Evolutionary conservation across 30 jellyfish, hydroid and myxozoan genomes (phyloP), one percentile per base, ranked within the genome.

Genomic region (Turritopsis dohrnii): DNA sequence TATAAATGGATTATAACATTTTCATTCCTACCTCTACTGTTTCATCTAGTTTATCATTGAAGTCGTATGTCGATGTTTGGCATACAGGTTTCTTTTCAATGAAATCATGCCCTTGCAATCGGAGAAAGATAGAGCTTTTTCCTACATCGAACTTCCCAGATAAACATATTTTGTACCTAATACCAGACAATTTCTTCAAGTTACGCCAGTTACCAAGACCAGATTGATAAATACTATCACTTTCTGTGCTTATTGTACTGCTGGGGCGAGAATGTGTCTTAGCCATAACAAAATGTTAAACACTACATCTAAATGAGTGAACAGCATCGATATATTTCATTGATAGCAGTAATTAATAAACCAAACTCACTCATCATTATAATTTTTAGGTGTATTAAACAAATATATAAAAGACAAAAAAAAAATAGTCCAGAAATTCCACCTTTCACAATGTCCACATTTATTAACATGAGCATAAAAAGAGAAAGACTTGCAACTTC

Each of bases 191-290:
- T 16, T 81, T 18, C n/a, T 60, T 81, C 25, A 20, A 31, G 22
- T 52, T 28, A 18, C 85, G 28, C 88, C 88, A 81, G 17, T 85
- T 24, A 53, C 88, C 88, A 30, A 85, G 65, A 7, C 88, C 84
- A n/a, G 85, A n/a, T 18, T 31, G 29, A 52, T 30, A 52, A 81
- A 28, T 54, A 1, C 29, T 20, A 21, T 66, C 88, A 66, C 66
- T 66, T 22, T 81, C 88, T 20, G 25, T 31, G 41, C 86, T 79
- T 8, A n/a, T 9, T 7, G 74, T 1, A 81, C 88, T 81, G 16
- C 30, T 28, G 8, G 88, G 88, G 8, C 88, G 88, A n/a, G 88
- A 81, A 22, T 41, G 85, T 21, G 74, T 54, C 25, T 54, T 81
- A 9, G 88, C 88, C 88, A 81, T 81, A 21, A 29, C n/a, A n/a